Evolutionary conservation across 2,113 vertebrate species (phyloP), one percentile per base, ranked within the genome.

Genomic region (Aythya baeri): DNA sequence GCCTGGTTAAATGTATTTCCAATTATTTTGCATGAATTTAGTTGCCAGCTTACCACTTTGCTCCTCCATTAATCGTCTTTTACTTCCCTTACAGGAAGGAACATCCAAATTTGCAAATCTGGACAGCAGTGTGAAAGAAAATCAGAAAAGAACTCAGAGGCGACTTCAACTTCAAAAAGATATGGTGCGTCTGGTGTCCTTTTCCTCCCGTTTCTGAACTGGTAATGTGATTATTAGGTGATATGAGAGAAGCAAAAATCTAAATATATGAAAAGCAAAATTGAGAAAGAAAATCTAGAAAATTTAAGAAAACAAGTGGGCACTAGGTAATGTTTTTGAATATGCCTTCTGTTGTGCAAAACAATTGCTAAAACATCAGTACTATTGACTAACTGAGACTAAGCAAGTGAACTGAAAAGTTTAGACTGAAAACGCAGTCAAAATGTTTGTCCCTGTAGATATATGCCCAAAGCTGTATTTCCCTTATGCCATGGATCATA

Each of bases 91-190:
- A 44, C 97, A 99, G 99, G 99, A 99, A 98, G 99, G 98, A 86
- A 99, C 99, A 65, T 99, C 99, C 75, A 99, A 99, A 97, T 99
- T 99, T 97, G 99, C 99, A 4, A 99, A 98, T 95, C 93, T 99
- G 93, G 99, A 99, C 93, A 99, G 98, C 88, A 98, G 98, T 11
- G 99, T 99, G 97, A 99, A 99, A 79, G 99, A 99, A 94, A 99
- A 99, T 91, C 99, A 99, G 98, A 99, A 99, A 84, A 98, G 98
- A 85, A 99, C 98, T 10, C 99, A 99, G 97, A 98, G 99, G 89
- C 97, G 98, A 80, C 98, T 99, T 8, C 99, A 98, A 86, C 96
- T 99, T 86, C 99, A 99, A 96, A 99, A 99, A 93, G 99, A 98
- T 66, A 99, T 98, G 99, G 99, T 99, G 83, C 31, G 97, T 91